A percentile compares a stretch with the other conserved stretches of the same genome.
Conservation (phyloP, 2,888 invertebrate species). For the Tenthredo notha region DNA sequence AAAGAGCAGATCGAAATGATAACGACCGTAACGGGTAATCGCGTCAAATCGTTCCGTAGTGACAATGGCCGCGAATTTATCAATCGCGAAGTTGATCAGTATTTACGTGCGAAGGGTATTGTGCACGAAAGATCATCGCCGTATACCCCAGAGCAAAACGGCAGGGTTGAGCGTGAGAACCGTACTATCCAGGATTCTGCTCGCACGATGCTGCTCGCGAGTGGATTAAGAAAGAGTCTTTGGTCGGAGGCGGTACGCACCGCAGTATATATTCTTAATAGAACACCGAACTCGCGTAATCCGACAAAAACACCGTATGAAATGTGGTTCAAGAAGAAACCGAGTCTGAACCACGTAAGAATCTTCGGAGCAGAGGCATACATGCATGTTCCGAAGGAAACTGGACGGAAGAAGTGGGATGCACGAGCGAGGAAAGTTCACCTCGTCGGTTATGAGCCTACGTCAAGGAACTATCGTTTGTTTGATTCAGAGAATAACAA, state of each 20-base stretch:
- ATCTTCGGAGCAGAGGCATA: conserved; percentile 6
- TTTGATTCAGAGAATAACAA: conserved; percentile 27
- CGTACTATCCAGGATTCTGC: conserved; percentile 60
- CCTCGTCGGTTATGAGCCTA: conserved; percentile 46
- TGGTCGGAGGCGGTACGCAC: conserved; percentile 13
- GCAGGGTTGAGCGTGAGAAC: conserved; percentile 60
- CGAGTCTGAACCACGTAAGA: neutral
- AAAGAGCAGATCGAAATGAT: conserved; percentile 13
- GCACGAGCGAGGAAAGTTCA: conserved; percentile 27
- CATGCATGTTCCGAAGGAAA: conserved; percentile 40
- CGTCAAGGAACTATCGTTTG: conserved; percentile 35
- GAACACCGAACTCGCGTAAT: conserved; percentile 15
- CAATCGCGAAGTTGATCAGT: neutral
- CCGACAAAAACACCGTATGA: conserved; percentile 48
- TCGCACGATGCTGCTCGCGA: conserved; percentile 59
- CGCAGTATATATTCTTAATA: conserved; percentile 31
- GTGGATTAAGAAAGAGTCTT: conserved; percentile 30
- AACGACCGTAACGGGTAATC: conserved; percentile 30
- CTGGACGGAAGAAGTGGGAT: conserved; percentile 42
- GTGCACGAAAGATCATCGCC: conserved; percentile 56
- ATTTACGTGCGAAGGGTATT: neutral
- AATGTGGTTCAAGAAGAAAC: conserved; percentile 41
- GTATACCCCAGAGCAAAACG: conserved; percentile 62
- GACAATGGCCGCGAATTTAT: neutral
- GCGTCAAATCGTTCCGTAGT: neutral